Evolutionary conservation across 2,113 vertebrate species (phyloP).

Genomic region (Rattus norvegicus): GRCr8 NC_086023.1:140651501-140652000

Average conservation of each 20-base stretch:
- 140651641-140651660: accelerated
- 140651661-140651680: background rate
- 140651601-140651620: background rate
- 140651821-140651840: background rate
- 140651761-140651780: background rate
- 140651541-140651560: background rate
- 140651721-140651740: background rate
- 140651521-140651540: background rate
- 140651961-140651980: background rate
- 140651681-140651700: background rate
- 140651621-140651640: background rate
- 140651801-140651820: background rate
- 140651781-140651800: background rate
- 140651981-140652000: background rate
- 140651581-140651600: background rate
- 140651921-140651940: background rate
- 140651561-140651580: background rate
- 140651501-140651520: background rate
- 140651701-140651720: background rate
- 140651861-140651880: background rate
- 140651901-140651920: constrained; percentile 65
- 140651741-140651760: background rate
- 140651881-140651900: constrained; percentile 25
- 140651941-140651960: background rate
- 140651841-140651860: constrained; percentile 4